Conservation (phyloP, 2,888 invertebrate species). For the Oscheius sp. region DNA sequence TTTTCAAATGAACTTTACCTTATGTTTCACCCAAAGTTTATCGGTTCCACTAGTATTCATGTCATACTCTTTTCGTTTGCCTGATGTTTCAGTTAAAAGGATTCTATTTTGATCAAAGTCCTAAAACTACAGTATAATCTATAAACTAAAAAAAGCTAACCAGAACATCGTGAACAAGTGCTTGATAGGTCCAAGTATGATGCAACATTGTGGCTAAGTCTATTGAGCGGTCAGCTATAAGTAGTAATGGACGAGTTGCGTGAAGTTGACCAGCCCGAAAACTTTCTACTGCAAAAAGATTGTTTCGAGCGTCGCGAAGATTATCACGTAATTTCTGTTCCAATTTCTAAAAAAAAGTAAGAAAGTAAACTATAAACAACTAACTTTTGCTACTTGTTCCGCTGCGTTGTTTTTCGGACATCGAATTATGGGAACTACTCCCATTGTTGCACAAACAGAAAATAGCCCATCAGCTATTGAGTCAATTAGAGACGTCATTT, state of each 20-base stretch:
- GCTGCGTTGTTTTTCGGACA: conserved; percentile 95
- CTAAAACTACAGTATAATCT: conserved; percentile 46
- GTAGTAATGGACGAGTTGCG: conserved; percentile 51
- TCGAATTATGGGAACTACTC: conserved; percentile 88
- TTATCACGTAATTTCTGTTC: conserved; percentile 97
- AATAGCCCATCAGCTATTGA: conserved; percentile 93
- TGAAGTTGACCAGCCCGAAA: conserved; percentile 76
- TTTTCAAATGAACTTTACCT: conserved; percentile 75
- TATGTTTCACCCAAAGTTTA: conserved; percentile 90
- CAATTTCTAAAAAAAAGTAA: conserved; percentile 76
- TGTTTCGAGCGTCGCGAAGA: conserved; percentile 93
- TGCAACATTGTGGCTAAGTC: conserved; percentile 91
- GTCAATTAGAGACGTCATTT: conserved; percentile 93
- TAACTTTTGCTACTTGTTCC: conserved; percentile 85
- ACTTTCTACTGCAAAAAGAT: conserved; percentile 80
- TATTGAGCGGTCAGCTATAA: conserved; percentile 51
- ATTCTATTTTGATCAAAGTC: conserved; percentile 89
- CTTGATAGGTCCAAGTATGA: conserved; percentile 99
- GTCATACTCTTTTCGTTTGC: conserved; percentile 87
- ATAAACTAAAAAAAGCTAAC: conserved; percentile 52
- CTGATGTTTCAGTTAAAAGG: conserved; percentile 78
- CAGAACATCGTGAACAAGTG: conserved; percentile 92
- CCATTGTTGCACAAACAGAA: conserved; percentile 94
- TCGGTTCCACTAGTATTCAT: conserved; percentile 79
- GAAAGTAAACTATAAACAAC: neutral